These are phyloP conservation scores for Sebastiscus albofasciatus DNA, from an alignment of 2,797 vertebrate species.

Conservation along the genomic window DNA sequence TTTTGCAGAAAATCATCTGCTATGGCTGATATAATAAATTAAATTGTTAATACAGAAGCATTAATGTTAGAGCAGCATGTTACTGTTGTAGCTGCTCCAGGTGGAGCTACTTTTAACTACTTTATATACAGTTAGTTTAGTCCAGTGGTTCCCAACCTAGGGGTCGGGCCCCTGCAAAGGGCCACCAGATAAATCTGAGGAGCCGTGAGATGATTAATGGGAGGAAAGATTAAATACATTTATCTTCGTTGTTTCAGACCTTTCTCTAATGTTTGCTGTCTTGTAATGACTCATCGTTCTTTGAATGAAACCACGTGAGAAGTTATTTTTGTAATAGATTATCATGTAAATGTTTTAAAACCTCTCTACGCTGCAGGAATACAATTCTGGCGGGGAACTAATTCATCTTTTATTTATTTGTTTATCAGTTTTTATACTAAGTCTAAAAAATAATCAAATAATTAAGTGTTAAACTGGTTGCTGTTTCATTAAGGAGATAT, in stretches of 20 bases:
- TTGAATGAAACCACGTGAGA: no score
- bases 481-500: no score
- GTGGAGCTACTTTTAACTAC: no score
- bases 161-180: not conserved
- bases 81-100: not conserved
- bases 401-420: no score
- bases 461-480: no score
- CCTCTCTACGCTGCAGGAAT: no score
- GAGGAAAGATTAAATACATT: no score
- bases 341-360: no score
- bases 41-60: not conserved
- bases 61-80: not conserved
- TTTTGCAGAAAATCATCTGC: not conserved
- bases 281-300: not conserved
- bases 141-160: not conserved
- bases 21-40: not conserved
- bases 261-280: not conserved
- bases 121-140: not conserved
- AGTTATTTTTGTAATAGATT: no score
- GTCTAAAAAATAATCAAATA: accelerated
- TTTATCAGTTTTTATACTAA: no score
- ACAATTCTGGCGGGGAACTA: no score
- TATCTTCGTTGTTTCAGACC: not conserved
- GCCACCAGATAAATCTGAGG: not conserved
- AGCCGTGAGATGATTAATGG: no score